phyloP scores from a whole-genome alignment of 1,140 invertebrate species.

The Drosophila rhopaloa region DNA sequence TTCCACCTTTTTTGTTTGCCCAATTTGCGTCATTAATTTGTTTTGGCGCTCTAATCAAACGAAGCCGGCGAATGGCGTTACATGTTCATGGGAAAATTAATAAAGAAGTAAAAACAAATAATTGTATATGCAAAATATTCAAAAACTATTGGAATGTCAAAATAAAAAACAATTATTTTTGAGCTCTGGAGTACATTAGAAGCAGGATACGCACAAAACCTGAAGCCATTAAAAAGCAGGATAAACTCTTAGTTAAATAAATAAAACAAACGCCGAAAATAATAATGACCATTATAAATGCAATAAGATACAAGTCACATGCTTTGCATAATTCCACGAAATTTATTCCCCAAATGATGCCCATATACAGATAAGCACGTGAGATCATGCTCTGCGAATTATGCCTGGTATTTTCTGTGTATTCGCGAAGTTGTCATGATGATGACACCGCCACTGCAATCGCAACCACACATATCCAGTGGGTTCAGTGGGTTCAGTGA shows the following conservation, averaged over 20 bases:
- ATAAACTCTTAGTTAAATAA: no score
- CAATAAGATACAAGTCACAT: neutral
- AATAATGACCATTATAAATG: neutral
- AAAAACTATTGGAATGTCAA: no score
- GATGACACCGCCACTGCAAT: constrained; percentile 16
- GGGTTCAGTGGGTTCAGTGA: constrained; percentile 20
- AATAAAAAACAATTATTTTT: no score
- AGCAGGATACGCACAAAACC: no score
- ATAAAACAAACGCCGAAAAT: neutral
- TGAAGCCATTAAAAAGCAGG: no score
- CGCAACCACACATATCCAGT: constrained; percentile 8
- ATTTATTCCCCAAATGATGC: neutral
- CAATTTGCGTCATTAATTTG: constrained; percentile 69
- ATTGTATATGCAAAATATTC: neutral
- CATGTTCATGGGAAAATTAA: neutral
- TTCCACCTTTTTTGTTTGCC: constrained; percentile 21
- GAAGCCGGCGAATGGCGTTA: constrained; percentile 3
- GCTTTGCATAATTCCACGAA: constrained; percentile 4
- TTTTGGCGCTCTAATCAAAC: constrained; percentile 38
- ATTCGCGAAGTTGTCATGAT: neutral
- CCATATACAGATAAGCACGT: constrained; percentile 6
- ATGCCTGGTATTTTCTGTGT: constrained; percentile 1
- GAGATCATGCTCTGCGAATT: constrained; percentile 1
- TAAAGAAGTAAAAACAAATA: neutral
- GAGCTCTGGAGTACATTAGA: no score